These are phyloP conservation scores for Steatornis caripensis DNA, from an alignment of 2,113 vertebrate genomes.

Conservation along the genomic window DNA sequence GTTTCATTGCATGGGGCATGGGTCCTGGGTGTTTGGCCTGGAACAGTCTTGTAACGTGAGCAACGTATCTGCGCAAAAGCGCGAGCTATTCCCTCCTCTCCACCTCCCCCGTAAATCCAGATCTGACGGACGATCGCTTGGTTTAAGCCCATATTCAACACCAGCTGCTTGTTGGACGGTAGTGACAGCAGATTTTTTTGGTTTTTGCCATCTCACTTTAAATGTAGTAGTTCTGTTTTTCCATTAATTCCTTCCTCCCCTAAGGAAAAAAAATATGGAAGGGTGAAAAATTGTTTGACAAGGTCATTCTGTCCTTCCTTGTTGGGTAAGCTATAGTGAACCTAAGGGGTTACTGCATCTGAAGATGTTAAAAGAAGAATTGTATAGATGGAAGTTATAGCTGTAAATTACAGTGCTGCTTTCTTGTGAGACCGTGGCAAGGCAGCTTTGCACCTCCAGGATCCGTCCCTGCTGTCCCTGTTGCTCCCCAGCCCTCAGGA, in stretches of 20 bases:
- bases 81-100: not conserved
- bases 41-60: not conserved
- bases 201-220: not conserved
- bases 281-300: not conserved
- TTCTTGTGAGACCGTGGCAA: not conserved
- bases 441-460: not conserved
- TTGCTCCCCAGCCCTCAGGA: not conserved
- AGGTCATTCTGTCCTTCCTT: not conserved
- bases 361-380: not conserved
- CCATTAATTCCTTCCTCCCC: not conserved
- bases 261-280: not conserved
- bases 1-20: not conserved
- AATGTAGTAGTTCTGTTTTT: not conserved
- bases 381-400: not conserved
- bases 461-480: not conserved
- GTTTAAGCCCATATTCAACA: not conserved
- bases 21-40: not conserved
- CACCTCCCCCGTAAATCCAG: not conserved
- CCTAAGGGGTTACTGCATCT: not conserved
- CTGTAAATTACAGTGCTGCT: accelerated
- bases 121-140: not conserved
- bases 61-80: not conserved
- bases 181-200: not conserved
- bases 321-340: not conserved
- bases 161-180: not conserved